These are phyloP conservation scores for Nemoura dubitans DNA, from an alignment of 2,888 invertebrate species.

Conservation along the genomic window DNA sequence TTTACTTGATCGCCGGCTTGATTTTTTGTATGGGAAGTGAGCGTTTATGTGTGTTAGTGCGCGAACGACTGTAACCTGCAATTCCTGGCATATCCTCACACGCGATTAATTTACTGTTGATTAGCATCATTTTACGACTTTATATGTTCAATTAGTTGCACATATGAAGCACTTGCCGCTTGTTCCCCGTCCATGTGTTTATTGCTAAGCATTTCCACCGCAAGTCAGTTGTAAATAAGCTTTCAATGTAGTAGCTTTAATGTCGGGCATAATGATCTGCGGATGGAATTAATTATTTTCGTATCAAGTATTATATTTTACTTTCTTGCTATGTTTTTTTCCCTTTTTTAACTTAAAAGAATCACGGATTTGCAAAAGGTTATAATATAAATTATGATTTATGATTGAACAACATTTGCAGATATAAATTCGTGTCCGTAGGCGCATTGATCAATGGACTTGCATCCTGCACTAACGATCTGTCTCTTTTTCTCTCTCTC, in stretches of 20 bases:
- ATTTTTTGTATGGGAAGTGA: background rate
- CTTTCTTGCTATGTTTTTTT: background rate
- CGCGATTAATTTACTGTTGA: background rate
- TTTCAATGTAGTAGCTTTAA: background rate
- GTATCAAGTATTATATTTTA: background rate
- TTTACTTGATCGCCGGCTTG: background rate
- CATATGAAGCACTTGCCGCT: background rate
- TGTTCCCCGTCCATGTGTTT: background rate
- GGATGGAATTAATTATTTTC: slow-evolving; percentile 2
- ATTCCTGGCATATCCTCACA: background rate
- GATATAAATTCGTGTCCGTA: slow-evolving; percentile 22
- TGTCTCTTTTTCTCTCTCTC: too few relatives aligned
- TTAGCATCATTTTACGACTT: background rate
- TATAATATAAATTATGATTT: slow-evolving; percentile 27
- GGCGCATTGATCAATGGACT: slow-evolving; percentile 17
- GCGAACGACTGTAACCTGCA: background rate
- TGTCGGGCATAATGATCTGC: background rate
- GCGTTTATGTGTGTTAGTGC: background rate
- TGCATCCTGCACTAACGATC: slow-evolving; percentile 4
- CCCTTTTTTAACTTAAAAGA: background rate
- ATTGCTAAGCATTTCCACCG: background rate
- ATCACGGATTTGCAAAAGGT: background rate
- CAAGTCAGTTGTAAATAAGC: background rate
- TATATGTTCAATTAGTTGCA: background rate
- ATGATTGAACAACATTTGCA: slow-evolving; percentile 16